Conservation (phyloP, 2,888 invertebrate species). For the Panorpa germanica region DNA sequence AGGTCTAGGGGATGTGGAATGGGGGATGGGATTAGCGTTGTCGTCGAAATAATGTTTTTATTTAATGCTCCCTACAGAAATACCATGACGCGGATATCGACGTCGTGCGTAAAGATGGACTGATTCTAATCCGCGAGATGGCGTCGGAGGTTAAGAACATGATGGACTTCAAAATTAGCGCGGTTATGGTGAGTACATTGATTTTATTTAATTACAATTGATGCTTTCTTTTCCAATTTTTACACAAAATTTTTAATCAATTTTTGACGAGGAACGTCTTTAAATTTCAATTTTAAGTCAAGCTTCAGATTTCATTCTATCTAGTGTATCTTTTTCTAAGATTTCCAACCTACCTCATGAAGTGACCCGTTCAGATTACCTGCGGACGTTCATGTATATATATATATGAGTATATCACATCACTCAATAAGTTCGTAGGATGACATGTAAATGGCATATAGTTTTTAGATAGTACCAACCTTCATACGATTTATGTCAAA, state of each 20-base stretch:
- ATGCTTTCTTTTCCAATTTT: not conserved
- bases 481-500: too few relatives aligned
- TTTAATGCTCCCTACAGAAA: conserved; percentile 34
- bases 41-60: conserved; percentile 1
- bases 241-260: not conserved
- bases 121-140: conserved; percentile 69
- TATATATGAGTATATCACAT: too few relatives aligned
- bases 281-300: not conserved
- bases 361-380: too few relatives aligned
- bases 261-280: not conserved
- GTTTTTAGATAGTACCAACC: too few relatives aligned
- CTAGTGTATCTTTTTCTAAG: not conserved
- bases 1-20: too few relatives aligned
- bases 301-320: not conserved
- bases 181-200: conserved; percentile 59
- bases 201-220: not conserved
- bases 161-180: conserved; percentile 83
- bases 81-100: conserved; percentile 60
- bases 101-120: conserved; percentile 67
- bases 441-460: too few relatives aligned
- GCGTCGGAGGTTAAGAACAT: conserved; percentile 82
- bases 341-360: too few relatives aligned
- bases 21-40: too few relatives aligned
- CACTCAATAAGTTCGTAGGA: too few relatives aligned
- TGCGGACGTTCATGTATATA: too few relatives aligned